Percentiles rank a stretch among this genome's conserved stretches.
phyloP scores from a whole-genome alignment of 1,140 invertebrate species.

The Streblospio benedicti region DNA sequence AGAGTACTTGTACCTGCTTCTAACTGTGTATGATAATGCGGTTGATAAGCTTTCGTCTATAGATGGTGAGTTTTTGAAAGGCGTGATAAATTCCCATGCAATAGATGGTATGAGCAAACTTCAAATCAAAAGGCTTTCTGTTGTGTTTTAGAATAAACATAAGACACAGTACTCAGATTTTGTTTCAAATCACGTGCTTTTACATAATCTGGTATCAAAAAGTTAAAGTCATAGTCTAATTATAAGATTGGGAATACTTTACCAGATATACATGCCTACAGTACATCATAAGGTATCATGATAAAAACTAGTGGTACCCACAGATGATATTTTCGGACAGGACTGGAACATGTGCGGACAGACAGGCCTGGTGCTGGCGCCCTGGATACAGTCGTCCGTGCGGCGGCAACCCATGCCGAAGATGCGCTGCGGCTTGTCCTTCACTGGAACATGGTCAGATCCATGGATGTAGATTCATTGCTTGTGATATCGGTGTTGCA shows the following conservation, averaged over 20 bases:
- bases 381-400: slow-evolving; percentile 15
- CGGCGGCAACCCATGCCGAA: slow-evolving; percentile 15
- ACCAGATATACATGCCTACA: background rate
- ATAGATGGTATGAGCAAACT: background rate
- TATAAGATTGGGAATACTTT: background rate
- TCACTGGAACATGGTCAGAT: slow-evolving; percentile 8
- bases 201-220: background rate
- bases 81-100: background rate
- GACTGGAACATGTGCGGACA: slow-evolving; percentile 11
- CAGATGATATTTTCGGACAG: slow-evolving; percentile 10
- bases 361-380: slow-evolving; percentile 2
- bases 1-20: no score
- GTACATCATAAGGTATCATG: background rate
- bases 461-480: background rate
- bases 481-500: no score
- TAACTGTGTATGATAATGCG: no score
- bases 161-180: background rate
- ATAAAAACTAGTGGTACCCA: background rate
- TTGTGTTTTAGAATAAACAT: no score
- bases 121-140: background rate
- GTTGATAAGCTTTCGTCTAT: no score
- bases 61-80: no score
- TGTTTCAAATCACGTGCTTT: background rate
- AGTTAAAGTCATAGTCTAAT: background rate
- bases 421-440: slow-evolving; percentile 12